Percentiles rank a stretch among this genome's conserved stretches.
These are phyloP conservation scores for Spilogale gracilis DNA, from an alignment of 2,113 vertebrate genomes.

Conservation along the genomic window DNA sequence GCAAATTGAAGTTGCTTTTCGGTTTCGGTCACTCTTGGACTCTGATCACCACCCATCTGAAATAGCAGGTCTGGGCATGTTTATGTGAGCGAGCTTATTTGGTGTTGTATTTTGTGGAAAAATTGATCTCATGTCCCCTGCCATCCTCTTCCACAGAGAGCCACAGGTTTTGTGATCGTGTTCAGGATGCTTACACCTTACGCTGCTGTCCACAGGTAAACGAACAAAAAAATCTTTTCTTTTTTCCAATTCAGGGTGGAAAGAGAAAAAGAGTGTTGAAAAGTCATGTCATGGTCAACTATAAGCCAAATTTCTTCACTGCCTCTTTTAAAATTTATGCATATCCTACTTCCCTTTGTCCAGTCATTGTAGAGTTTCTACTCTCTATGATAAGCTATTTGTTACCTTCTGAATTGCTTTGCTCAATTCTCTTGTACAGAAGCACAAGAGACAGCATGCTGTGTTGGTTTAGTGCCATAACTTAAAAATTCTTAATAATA, in stretches of 20 bases:
- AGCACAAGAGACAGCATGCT: background rate
- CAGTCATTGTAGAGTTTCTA: background rate
- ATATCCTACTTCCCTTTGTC: background rate
- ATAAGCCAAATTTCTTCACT: background rate
- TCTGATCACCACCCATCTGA: constrained; percentile 98
- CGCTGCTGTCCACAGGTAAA: constrained; percentile 99
- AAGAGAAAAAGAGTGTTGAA: background rate
- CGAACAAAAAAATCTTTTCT: background rate
- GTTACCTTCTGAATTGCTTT: background rate
- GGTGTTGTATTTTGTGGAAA: background rate
- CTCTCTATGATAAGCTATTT: background rate
- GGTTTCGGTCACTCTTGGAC: constrained; percentile 97
- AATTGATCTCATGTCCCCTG: background rate
- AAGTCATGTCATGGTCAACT: background rate
- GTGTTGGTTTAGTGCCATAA: background rate
- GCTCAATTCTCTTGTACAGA: background rate
- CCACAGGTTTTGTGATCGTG: constrained; percentile 97
- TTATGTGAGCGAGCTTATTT: background rate
- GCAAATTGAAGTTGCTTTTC: constrained; percentile 95
- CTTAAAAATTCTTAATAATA: background rate
- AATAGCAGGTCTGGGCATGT: constrained; percentile 93
- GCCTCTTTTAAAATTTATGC: background rate
- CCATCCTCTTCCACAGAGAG: constrained; percentile 90
- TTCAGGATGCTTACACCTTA: constrained; percentile 98
- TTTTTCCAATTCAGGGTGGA: background rate